These are phyloP conservation scores for Conus betulinus DNA, from an alignment of 1,140 invertebrate genomes.

Conservation along the genomic window DNA sequence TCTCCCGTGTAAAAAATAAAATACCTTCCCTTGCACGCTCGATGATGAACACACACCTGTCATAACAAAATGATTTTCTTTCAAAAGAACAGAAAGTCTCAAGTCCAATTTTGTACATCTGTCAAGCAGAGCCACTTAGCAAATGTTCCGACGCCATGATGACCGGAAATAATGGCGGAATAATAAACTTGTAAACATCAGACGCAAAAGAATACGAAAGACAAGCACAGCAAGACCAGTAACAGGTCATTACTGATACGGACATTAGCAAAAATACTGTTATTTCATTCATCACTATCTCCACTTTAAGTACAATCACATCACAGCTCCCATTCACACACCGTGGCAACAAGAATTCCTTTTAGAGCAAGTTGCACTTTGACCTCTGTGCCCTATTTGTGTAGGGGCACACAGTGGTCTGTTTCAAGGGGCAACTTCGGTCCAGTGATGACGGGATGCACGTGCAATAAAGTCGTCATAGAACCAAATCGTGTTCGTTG, in stretches of 20 bases:
- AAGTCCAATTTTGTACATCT: constrained; percentile 23
- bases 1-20: neutral
- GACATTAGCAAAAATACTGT: neutral
- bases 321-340: neutral
- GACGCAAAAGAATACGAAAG: constrained; percentile 9
- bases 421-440: too few relatives aligned
- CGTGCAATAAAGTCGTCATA: too few relatives aligned
- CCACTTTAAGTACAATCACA: neutral
- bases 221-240: neutral
- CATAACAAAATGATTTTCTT: neutral
- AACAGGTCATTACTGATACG: neutral
- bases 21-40: neutral
- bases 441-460: too few relatives aligned
- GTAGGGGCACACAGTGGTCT: neutral
- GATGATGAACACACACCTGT: neutral
- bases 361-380: constrained; percentile 1
- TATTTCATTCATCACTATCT: neutral
- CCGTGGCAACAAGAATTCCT: constrained; percentile 17
- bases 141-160: constrained; percentile 29
- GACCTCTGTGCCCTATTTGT: neutral
- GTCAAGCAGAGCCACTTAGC: neutral
- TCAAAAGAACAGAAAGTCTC: neutral
- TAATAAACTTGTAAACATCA: constrained; percentile 41
- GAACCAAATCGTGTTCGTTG: too few relatives aligned
- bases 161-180: constrained; percentile 34